Evolutionary conservation across 2,113 vertebrate genomes (phyloP).

Genomic region (Zonotrichia leucophrys): DNA sequence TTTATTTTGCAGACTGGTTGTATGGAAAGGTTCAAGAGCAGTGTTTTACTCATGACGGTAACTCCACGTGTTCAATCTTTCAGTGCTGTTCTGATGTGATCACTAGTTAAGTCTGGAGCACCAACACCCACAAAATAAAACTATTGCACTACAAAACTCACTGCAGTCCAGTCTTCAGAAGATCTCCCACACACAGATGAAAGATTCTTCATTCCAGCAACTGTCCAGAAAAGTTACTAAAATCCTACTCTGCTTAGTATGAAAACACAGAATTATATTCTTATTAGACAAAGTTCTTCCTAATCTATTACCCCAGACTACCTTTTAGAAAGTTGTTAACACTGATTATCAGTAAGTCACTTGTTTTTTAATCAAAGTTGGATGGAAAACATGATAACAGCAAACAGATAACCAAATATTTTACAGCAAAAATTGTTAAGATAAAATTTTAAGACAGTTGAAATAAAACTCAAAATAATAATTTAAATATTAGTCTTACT

Average conservation of each 20-base stretch:
- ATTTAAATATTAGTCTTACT: background rate
- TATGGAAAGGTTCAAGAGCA: background rate
- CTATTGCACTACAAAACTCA: background rate
- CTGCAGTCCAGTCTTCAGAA: background rate
- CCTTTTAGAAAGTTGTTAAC: background rate
- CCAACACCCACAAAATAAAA: fast-evolving
- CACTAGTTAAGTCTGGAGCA: background rate
- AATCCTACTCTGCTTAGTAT: background rate
- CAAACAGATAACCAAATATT: background rate
- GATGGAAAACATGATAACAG: background rate
- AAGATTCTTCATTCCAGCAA: background rate
- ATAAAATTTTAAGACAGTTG: background rate
- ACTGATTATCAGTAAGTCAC: background rate
- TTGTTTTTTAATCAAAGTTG: background rate
- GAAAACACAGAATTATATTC: background rate
- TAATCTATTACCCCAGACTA: background rate
- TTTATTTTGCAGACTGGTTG: background rate
- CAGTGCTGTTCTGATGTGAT: background rate
- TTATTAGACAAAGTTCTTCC: background rate
- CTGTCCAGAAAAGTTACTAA: background rate
- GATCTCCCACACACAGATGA: background rate
- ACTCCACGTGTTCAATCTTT: background rate
- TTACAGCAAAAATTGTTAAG: background rate
- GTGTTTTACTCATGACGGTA: background rate
- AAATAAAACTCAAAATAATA: background rate